Base-by-base conservation (phyloP, 2,797 vertebrate species). In the Parotocinclus haroldoi region DNA sequence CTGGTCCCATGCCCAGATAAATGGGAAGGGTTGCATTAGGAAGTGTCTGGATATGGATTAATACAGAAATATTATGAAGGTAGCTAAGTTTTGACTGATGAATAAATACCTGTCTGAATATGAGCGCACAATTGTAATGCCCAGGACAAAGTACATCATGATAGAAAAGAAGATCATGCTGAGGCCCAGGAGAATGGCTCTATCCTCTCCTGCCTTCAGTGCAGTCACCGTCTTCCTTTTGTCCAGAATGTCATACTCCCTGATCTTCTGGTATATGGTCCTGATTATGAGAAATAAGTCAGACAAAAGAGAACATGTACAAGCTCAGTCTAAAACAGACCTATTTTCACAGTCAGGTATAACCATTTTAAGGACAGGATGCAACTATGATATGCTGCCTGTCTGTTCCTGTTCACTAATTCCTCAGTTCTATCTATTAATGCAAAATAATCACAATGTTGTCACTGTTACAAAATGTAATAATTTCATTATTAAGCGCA, bases 141-240 rank as follows among this genome's bases (percentile, higher is more conserved):
- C 95, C 84, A 97, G 87, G 49, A 98, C 91, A 16, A 96, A 98
- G 85, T 94, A 97, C 92, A 94, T 96, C 93, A 96, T 95, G 82
- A 95, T 81, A 6, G 96, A 95, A 63, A 91, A 86, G 69, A 94
- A 78, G 85, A 98, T 91, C 95, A 98, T 98, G 81, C 92, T 83
- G 81, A 98, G 86, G 58, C 95, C 95, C 4, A 98, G 88, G 37
- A 96, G 89, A 44, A 96, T 94, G 77, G 96, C 96, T 59, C 95
- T 81, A 86, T 98, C 94, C 76, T 98, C 95, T 71, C 95, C 96
- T 0, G 95, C 95, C 82, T 91, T 93, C 76, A 96, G 86, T 10
- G 96, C 95, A 1, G 95, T 96, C 77, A 95, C 93, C 7, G 93
- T 96, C 91, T 95, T 98, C 85, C 90, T 94, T 89, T 93, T 96